Evolutionary conservation across 2,113 vertebrate species (phyloP).

Genomic region (Verasper variegatus): DNA sequence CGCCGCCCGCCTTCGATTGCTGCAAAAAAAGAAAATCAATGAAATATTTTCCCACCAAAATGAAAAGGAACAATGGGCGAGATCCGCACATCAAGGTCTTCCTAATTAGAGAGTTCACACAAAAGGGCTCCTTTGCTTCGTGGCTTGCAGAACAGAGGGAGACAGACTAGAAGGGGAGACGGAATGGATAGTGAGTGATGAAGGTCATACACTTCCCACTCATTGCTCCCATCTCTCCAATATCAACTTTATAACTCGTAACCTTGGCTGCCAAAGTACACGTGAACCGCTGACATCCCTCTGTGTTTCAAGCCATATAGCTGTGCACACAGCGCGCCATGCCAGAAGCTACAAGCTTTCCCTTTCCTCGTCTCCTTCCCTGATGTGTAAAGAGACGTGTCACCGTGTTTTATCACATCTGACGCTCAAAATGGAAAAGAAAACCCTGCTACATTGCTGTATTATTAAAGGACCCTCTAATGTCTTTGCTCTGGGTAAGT

Average conservation of each 20-base stretch:
- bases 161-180: constrained; percentile 15
- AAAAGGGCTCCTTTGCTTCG: constrained; percentile 70
- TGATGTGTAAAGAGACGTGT: constrained; percentile 50
- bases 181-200: constrained; percentile 58
- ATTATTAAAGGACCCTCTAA: constrained; percentile 50
- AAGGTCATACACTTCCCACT: constrained; percentile 70
- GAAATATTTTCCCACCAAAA: constrained; percentile 87
- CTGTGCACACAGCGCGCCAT: constrained; percentile 39
- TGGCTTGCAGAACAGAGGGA: constrained; percentile 47
- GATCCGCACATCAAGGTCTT: constrained; percentile 74
- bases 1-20: constrained; percentile 73
- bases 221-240: constrained; percentile 36
- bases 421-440: constrained; percentile 46
- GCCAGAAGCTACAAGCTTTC: constrained; percentile 49
- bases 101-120: constrained; percentile 81
- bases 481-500: constrained; percentile 23
- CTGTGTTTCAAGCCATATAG: constrained; percentile 19
- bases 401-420: constrained; percentile 53
- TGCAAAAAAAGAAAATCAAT: constrained; percentile 79
- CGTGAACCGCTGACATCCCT: background rate
- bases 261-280: constrained; percentile 52
- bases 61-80: constrained; percentile 75
- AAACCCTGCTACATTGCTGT: constrained; percentile 30
- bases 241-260: constrained; percentile 63
- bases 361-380: constrained; percentile 42